These are phyloP conservation scores for Morpho deidamia DNA, from an alignment of 2,888 invertebrate genomes.

Conservation along the genomic window DNA sequence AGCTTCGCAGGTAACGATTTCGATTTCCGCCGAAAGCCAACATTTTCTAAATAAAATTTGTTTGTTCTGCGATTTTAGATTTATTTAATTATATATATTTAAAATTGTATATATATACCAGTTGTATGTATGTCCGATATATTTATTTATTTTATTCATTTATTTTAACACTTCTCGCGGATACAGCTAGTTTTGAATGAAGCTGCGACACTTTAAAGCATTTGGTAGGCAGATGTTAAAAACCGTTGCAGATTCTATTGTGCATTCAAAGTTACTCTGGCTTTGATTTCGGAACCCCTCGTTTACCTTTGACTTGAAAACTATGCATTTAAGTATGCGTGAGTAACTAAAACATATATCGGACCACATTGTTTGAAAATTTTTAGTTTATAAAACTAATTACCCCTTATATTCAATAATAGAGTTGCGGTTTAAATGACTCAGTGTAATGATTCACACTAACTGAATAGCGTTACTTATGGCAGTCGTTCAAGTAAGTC, in stretches of 20 bases:
- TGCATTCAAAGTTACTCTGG: slow-evolving; percentile 38
- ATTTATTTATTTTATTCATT: too few species aligned
- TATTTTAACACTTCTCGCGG: too few species aligned
- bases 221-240: slow-evolving; percentile 63
- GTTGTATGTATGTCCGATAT: too few species aligned
- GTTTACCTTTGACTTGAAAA: slow-evolving; percentile 30
- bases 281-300: slow-evolving; percentile 65
- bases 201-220: slow-evolving; percentile 17
- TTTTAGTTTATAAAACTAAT: slow-evolving; percentile 2
- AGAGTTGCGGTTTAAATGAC: slow-evolving; percentile 39
- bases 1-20: too few species aligned
- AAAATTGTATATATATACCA: too few species aligned
- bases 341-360: background rate
- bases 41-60: too few species aligned
- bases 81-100: too few species aligned
- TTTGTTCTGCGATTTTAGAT: too few species aligned
- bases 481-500: slow-evolving; percentile 5
- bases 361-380: background rate
- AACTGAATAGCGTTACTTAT: slow-evolving; percentile 22
- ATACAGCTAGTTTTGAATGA: too few species aligned
- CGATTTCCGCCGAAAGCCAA: too few species aligned
- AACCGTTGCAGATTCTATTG: slow-evolving; percentile 73
- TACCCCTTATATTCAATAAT: slow-evolving; percentile 24
- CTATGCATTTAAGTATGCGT: slow-evolving; percentile 8
- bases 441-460: slow-evolving; percentile 50